Evolutionary conservation across 2,113 vertebrate species (phyloP), one percentile per base, ranked within the genome.

Genomic region (Nothoprocta perdicaria): DNA sequence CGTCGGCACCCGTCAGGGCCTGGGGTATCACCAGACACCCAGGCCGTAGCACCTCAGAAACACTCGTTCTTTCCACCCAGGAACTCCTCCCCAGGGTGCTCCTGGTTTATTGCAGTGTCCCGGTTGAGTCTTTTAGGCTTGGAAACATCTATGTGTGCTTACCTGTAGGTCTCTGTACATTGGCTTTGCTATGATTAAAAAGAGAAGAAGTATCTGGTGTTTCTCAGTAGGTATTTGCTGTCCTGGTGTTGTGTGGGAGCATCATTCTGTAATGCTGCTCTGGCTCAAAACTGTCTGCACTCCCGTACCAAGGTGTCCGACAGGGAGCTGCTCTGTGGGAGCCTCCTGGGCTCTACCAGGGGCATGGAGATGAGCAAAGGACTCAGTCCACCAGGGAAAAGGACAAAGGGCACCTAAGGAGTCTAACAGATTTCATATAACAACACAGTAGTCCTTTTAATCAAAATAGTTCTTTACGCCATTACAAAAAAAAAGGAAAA

Each of bases 341-440:
- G 48, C 48, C 48, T 48, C 48, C 48, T 48, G 48, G 10, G 48
- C 48, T 48, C 21, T 11, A 10, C 35, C 0, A 0, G 69, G 65
- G 52, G 18, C 6, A 1, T 7, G 10, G 0, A 43, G 22, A 4
- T 5, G 33, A 41, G 17, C 14, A n/a, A 3, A 45, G 69, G 45
- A 18, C 65, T 84, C 0, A 0, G 60, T 58, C 33, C 57, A 45
- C 58, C 61, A 45, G 55, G 50, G 58, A 40, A 35, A 52, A 46
- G n/a, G 45, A 53, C 45, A 35, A 52, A 48, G 31, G 23, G 68
- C 57, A 77, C 38, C 29, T 40, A 14, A 14, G 1, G 18, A 8
- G 4, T 60, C 0, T 1, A 50, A 41, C 33, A 46, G 31, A 33
- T 57, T 81, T 88, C 5, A 3, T 79, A 29, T 46, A 27, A n/a